Evolutionary conservation across 2,797 vertebrate species (phyloP).

Genomic region (Coendou prehensilis): DNA sequence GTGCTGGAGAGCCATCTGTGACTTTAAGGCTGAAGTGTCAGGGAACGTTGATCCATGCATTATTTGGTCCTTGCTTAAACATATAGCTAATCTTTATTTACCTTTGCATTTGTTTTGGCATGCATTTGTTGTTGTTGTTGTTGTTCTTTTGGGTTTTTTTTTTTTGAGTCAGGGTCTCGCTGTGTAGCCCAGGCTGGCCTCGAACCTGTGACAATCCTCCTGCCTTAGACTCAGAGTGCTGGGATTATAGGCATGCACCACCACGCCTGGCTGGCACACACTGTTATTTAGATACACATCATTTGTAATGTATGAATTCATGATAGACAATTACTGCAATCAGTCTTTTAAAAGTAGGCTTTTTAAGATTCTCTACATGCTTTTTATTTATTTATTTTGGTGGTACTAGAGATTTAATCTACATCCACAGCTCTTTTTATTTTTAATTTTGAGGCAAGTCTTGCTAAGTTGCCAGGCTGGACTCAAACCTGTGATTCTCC

Average conservation of each 20-base stretch:
- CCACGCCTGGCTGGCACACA: background rate
- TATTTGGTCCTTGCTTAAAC: slow-evolving; percentile 38
- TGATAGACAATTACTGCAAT: background rate
- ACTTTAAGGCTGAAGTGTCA: slow-evolving; percentile 1
- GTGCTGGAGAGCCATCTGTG: background rate
- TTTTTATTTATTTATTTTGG: background rate
- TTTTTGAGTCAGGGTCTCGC: too few species aligned
- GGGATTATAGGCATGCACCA: background rate
- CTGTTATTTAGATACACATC: background rate
- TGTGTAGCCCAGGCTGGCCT: background rate
- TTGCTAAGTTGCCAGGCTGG: background rate
- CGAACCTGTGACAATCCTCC: background rate
- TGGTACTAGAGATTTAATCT: background rate
- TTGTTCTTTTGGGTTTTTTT: too few species aligned
- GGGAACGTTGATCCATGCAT: background rate
- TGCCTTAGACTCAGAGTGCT: background rate
- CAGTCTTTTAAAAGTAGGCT: slow-evolving; percentile 19
- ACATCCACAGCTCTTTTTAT: background rate
- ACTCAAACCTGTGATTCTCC: background rate
- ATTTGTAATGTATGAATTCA: background rate
- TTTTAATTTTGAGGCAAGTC: background rate
- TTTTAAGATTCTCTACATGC: background rate
- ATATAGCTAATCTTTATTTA: slow-evolving; percentile 13
- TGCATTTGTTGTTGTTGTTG: background rate
- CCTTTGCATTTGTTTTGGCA: slow-evolving; percentile 48